Evolutionary conservation across 2,113 vertebrate species (phyloP), one percentile per base, ranked within the genome.

Genomic region (Uria lomvia): DNA sequence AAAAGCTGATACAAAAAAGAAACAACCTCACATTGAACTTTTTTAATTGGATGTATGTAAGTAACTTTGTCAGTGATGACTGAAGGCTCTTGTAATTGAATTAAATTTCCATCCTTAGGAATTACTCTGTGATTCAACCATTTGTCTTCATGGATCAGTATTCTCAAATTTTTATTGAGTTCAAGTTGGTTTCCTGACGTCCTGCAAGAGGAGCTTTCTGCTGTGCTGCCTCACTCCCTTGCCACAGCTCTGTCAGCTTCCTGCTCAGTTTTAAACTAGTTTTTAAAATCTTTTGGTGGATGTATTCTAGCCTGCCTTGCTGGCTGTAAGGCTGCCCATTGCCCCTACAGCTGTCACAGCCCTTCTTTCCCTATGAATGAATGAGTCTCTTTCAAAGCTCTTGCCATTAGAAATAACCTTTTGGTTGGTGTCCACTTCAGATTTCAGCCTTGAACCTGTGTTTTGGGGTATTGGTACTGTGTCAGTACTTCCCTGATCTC

Each of bases 331-430:
- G 68, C 55, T 89, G 30, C n/a, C 34, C 7, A 0, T 70, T 88
- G 38, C 15, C 50, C 29, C 10, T 29, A 0, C 0, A 1, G 1
- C 8, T 55, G 22, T 63, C 9, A 4, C 47, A 58, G 11, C 2
- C 3, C 12, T 71, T 52, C 58, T 59, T 60, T 62, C 30, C 43
- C 16, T 78, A 5, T 60, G 71, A 53, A 55, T 32, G 16, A 59
- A 21, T 29, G 23, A 36, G 53, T 40, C 45, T 55, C 24, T 40
- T 53, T 56, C 42, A 60, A 71, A 86, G 36, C 30, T 72, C 22
- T 26, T 88, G 56, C n/a, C 5, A 2, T 62, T 34, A 36, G 53
- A 72, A 72, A 43, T 42, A 68, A 60, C 21, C 40, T 68, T 77
- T 56, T 40, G 20, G 2, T 65, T 90, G 30, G 36, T 65, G 66